phyloP scores from a whole-genome alignment of 2,113 vertebrate species.

The Malurus alboscapulatus region DNA sequence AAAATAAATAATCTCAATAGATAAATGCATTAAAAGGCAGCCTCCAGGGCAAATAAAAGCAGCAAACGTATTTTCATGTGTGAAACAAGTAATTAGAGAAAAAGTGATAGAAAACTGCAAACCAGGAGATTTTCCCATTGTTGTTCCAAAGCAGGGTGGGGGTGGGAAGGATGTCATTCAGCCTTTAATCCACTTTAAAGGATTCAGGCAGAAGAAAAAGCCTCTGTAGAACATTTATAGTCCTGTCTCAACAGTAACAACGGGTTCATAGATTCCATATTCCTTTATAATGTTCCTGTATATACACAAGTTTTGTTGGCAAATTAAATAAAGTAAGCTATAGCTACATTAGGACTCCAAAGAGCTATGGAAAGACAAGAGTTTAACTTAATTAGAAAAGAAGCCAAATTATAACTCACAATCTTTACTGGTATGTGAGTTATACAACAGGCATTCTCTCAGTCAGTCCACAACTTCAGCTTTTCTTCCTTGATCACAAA shows the following conservation, averaged over 20 bases:
- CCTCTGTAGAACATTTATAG: conserved; percentile 29
- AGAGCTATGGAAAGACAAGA: conserved; percentile 1
- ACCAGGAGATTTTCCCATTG: neutral
- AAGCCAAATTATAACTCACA: neutral
- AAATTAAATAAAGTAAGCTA: conserved; percentile 57
- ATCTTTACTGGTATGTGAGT: neutral
- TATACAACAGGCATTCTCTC: neutral
- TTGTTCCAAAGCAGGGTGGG: neutral
- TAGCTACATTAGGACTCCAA: conserved; percentile 41
- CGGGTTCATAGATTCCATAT: neutral
- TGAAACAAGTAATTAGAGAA: conserved; percentile 55
- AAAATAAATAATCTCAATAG: conserved; percentile 43
- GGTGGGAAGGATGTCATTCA: neutral
- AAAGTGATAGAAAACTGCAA: conserved; percentile 40
- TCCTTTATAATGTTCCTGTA: conserved; percentile 38
- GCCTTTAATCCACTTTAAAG: neutral
- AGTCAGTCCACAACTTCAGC: neutral
- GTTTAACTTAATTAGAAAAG: conserved; percentile 42
- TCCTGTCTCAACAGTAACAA: neutral
- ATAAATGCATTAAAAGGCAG: conserved; percentile 44
- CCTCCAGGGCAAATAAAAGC: conserved; percentile 27
- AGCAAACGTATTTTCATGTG: conserved; percentile 43
- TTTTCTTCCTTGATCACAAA: neutral
- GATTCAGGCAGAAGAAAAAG: neutral
- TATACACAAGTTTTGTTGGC: conserved; percentile 34